Conservation (phyloP, 2,797 vertebrate genomes). For the Tragelaphus eurycerus region DNA sequence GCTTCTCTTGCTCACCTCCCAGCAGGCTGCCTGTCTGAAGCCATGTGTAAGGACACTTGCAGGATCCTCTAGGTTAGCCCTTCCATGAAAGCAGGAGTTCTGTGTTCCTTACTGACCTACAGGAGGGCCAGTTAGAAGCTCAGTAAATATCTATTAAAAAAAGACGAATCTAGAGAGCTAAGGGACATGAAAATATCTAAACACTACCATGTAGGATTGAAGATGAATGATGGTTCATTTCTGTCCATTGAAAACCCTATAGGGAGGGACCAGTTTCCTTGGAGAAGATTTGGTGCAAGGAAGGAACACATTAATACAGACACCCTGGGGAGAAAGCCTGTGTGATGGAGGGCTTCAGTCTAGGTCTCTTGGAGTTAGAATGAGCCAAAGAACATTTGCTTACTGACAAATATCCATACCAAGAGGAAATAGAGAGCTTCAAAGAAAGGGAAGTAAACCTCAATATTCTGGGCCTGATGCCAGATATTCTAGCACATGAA, state of each 20-base stretch:
- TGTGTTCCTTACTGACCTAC: not conserved
- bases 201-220: not conserved
- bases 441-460: slow-evolving; percentile 22
- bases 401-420: not conserved
- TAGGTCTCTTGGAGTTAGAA: not conserved
- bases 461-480: not conserved
- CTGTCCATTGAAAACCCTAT: not conserved
- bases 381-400: not conserved
- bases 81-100: not conserved
- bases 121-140: not conserved
- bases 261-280: not conserved
- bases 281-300: not conserved
- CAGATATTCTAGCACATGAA: not conserved
- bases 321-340: not conserved
- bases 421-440: slow-evolving; percentile 19
- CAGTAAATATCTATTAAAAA: not conserved
- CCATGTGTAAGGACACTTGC: not conserved
- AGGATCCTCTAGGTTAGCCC: no score
- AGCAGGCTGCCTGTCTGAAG: not conserved
- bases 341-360: not conserved
- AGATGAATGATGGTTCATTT: not conserved
- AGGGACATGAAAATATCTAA: not conserved
- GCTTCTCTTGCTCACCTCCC: not conserved
- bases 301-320: not conserved
- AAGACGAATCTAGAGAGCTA: not conserved